A percentile compares a stretch with the other conserved stretches of the same genome.
These are phyloP conservation scores for Acarapis woodi DNA, from an alignment of 1,140 invertebrate genomes.

Conservation along the genomic window DNA sequence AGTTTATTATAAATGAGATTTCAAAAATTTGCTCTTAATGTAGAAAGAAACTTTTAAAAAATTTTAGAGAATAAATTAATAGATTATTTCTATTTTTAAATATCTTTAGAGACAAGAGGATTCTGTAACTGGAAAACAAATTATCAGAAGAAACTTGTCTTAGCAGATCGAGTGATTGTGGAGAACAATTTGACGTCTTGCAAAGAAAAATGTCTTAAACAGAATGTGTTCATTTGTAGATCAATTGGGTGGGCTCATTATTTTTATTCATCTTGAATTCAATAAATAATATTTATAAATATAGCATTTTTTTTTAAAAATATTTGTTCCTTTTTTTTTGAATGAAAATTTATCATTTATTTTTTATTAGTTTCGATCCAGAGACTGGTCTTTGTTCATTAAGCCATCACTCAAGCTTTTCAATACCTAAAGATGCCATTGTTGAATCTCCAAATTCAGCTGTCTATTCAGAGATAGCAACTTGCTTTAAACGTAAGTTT, in stretches of 20 bases:
- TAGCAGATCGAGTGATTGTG: slow-evolving; percentile 1
- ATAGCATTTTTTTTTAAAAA: too few relatives aligned
- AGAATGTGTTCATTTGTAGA: slow-evolving; percentile 9
- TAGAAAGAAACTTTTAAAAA: too few relatives aligned
- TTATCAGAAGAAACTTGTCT: background rate
- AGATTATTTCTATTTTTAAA: background rate
- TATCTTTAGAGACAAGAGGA: slow-evolving; percentile 6
- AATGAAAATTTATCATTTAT: too few relatives aligned
- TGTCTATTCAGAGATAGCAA: slow-evolving; percentile 10
- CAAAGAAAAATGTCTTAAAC: slow-evolving; percentile 7
- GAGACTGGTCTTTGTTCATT: slow-evolving; percentile 7
- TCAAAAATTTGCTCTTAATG: too few relatives aligned
- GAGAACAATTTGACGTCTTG: slow-evolving; percentile 7
- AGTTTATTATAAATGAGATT: too few relatives aligned
- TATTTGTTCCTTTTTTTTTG: too few relatives aligned
- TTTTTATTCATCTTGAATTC: too few relatives aligned
- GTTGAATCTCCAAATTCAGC: slow-evolving; percentile 1
- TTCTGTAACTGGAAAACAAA: slow-evolving; percentile 10
- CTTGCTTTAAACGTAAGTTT: slow-evolving; percentile 12
- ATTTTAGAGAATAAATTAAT: too few relatives aligned
- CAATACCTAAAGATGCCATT: slow-evolving; percentile 7
- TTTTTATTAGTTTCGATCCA: slow-evolving; percentile 6
- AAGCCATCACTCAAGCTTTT: slow-evolving; percentile 9
- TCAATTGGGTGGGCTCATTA: too few relatives aligned
- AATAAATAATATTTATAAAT: too few relatives aligned